These are phyloP conservation scores for Iselma pallidipennis DNA, from an alignment of 2,888 invertebrate genomes.

Conservation along the genomic window DNA sequence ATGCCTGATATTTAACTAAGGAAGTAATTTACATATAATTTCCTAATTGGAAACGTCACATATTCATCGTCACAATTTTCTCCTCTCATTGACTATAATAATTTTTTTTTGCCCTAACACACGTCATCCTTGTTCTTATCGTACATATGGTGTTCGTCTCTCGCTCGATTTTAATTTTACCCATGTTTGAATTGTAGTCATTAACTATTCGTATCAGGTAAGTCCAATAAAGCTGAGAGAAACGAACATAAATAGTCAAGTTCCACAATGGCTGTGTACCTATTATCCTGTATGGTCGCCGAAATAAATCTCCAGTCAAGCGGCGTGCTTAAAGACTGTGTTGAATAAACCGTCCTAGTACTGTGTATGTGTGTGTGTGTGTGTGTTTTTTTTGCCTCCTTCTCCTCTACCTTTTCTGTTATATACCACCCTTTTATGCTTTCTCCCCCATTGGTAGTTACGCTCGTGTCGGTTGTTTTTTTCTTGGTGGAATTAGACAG, in stretches of 20 bases:
- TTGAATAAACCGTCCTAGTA: constrained; percentile 9
- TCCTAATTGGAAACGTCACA: constrained; percentile 11
- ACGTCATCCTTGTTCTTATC: neutral
- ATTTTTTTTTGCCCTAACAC: constrained; percentile 3
- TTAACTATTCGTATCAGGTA: constrained; percentile 25
- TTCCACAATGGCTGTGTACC: constrained; percentile 10
- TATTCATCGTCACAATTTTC: constrained; percentile 4
- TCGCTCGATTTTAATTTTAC: neutral
- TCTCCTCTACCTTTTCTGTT: neutral
- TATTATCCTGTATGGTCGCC: constrained; percentile 17
- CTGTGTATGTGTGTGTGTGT: neutral
- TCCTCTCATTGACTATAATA: neutral
- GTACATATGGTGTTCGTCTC: neutral
- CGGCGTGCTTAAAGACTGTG: constrained; percentile 13
- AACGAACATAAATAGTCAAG: constrained; percentile 21
- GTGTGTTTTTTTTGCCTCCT: neutral
- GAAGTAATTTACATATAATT: constrained; percentile 19
- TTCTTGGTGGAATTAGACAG: no score
- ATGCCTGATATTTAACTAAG: constrained; percentile 2
- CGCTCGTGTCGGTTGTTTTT: no score
- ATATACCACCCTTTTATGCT: neutral
- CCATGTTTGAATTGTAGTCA: constrained; percentile 2
- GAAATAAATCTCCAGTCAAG: constrained; percentile 16
- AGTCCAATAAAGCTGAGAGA: constrained; percentile 25
- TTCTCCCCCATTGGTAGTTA: no score